phyloP scores from a whole-genome alignment of 2,797 vertebrate genomes.

The Halcyon badia region DNA sequence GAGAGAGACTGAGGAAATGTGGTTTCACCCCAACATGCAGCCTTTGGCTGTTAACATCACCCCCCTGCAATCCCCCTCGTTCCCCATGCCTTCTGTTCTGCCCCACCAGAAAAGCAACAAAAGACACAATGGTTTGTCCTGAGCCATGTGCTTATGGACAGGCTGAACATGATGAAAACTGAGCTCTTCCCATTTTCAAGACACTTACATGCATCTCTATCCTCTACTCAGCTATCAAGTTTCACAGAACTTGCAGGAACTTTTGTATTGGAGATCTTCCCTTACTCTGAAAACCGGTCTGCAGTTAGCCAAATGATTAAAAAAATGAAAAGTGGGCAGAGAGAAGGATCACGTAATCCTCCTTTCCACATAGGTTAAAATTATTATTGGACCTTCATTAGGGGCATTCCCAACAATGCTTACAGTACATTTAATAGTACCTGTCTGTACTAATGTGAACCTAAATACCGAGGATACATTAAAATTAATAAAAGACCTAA shows the following conservation, averaged over 20 bases:
- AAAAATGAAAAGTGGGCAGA: background rate
- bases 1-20: background rate
- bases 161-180: no score
- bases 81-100: background rate
- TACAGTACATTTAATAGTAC: no score
- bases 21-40: background rate
- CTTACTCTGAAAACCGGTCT: background rate
- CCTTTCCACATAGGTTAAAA: background rate
- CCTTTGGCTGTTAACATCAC: background rate
- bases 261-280: background rate
- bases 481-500: background rate
- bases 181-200: background rate
- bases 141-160: background rate
- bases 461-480: background rate
- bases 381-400: background rate
- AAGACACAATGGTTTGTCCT: background rate
- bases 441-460: no score
- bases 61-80: accelerated
- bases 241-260: background rate
- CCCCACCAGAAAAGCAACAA: background rate
- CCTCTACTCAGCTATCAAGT: background rate
- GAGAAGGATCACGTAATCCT: background rate
- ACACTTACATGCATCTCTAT: background rate
- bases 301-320: background rate
- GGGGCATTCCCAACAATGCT: background rate